A percentile compares a stretch with the other conserved stretches of the same genome.
Evolutionary conservation across 2,113 vertebrate species (phyloP).

Genomic region (Meriones unguiculatus): DNA sequence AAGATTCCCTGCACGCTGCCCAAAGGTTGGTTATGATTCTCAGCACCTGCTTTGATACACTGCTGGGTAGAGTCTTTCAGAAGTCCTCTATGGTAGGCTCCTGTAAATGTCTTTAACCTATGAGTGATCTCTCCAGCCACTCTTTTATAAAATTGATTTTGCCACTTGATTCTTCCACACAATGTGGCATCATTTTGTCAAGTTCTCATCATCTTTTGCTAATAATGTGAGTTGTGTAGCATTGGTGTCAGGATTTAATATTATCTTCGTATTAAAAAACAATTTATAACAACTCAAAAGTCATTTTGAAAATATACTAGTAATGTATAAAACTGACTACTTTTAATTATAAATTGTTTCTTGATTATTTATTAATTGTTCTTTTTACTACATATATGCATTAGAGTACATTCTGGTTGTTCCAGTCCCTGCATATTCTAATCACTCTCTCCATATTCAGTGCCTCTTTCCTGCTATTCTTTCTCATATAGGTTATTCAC

Average conservation of each 20-base stretch:
- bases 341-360: neutral
- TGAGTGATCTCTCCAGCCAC: neutral
- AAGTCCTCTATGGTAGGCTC: too few species aligned
- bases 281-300: neutral
- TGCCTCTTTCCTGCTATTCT: neutral
- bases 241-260: neutral
- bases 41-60: too few species aligned
- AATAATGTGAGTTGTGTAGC: neutral
- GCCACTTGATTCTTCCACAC: neutral
- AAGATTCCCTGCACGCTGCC: too few species aligned
- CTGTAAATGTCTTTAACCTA: neutral
- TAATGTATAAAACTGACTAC: neutral
- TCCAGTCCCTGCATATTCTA: neutral
- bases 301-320: neutral
- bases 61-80: too few species aligned
- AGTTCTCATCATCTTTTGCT: neutral
- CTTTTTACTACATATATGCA: neutral
- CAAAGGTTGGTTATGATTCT: too few species aligned
- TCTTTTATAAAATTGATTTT: neutral
- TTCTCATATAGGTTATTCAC: neutral
- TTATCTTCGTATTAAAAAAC: neutral
- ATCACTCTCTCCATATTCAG: neutral
- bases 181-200: neutral
- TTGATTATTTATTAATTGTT: neutral
- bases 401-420: neutral